phyloP scores from a whole-genome alignment of 2,113 vertebrate species.

The Dipodomys ordii region DNA sequence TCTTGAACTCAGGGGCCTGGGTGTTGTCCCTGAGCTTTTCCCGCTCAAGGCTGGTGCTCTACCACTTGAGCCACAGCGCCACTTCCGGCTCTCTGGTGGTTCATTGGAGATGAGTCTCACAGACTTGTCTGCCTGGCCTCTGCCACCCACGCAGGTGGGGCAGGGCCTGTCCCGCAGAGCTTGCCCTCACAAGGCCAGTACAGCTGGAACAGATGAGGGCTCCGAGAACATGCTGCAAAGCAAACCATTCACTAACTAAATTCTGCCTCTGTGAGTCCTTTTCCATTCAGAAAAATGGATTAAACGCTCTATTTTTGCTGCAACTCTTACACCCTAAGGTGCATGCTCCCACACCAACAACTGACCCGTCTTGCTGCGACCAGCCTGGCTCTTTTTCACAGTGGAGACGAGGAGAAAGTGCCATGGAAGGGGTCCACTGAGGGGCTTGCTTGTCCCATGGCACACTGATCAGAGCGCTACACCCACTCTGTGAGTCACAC shows the following conservation, averaged over 20 bases:
- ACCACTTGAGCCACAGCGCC: too few species aligned
- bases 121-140: background rate
- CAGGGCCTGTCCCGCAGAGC: background rate
- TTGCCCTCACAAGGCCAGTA: background rate
- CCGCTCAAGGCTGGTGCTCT: background rate
- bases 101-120: too few species aligned
- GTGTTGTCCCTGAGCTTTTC: too few species aligned
- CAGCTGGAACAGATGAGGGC: background rate
- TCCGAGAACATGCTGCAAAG: background rate
- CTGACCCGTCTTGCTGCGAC: background rate
- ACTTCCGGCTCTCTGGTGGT: too few species aligned
- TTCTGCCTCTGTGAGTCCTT: background rate
- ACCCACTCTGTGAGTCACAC: background rate
- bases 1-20: too few species aligned
- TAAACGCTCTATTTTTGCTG: background rate
- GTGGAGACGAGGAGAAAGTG: background rate
- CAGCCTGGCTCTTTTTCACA: background rate
- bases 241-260: background rate
- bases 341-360: rapidly evolving
- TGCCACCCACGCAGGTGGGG: background rate
- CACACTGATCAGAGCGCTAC: rapidly evolving
- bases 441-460: background rate
- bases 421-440: background rate
- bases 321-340: background rate
- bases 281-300: background rate